Evolutionary conservation across 2,113 vertebrate genomes (phyloP).

Genomic region (Baryphthengus martii): DNA sequence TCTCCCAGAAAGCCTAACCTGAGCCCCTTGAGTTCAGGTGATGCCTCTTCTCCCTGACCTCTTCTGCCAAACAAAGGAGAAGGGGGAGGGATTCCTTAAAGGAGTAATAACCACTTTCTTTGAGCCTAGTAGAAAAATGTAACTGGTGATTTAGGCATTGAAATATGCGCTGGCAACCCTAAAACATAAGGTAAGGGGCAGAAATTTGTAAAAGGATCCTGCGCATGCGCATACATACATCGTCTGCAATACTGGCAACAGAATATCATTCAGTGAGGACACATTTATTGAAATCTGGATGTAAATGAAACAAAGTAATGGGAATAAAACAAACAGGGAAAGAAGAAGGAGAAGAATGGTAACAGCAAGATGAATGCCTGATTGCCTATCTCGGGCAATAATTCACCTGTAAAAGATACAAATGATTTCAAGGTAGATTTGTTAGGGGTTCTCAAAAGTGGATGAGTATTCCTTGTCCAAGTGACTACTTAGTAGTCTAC

Average conservation of each 20-base stretch:
- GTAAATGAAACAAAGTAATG: neutral
- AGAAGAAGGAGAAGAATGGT: neutral
- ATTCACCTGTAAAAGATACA: neutral
- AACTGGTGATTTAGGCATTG: neutral
- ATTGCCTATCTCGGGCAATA: neutral
- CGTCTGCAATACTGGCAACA: neutral
- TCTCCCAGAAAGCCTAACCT: slow-evolving; percentile 38
- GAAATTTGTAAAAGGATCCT: neutral
- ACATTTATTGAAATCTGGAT: neutral
- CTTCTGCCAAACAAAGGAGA: slow-evolving; percentile 4
- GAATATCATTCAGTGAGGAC: neutral
- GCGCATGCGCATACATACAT: accelerated
- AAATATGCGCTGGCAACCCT: neutral
- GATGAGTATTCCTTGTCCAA: neutral
- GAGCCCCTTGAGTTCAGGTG: slow-evolving; percentile 42
- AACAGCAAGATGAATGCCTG: neutral
- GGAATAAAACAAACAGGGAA: neutral
- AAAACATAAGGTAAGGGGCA: neutral
- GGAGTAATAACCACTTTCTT: neutral
- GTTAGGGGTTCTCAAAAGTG: neutral
- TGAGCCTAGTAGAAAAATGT: neutral
- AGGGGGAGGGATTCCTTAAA: slow-evolving; percentile 16
- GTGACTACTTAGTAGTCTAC: neutral
- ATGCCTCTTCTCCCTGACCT: slow-evolving; percentile 56
- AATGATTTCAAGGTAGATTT: neutral